These are phyloP conservation scores for Erpornis zantholeuca DNA, from an alignment of 2,113 vertebrate species.

Conservation along the genomic window DNA sequence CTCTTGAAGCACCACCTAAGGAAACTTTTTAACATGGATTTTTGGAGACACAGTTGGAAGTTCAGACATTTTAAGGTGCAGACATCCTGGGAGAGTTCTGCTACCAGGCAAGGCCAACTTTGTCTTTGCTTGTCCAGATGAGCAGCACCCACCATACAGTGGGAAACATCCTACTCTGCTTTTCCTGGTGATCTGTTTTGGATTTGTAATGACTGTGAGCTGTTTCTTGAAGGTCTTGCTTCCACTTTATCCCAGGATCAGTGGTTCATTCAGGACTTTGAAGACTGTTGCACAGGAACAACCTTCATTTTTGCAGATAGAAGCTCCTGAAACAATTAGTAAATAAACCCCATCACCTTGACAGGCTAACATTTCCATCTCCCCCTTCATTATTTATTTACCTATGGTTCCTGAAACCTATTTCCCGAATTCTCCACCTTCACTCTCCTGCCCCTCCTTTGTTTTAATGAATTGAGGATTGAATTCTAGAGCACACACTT, in stretches of 20 bases:
- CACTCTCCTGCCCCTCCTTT: background rate
- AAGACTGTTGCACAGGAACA: background rate
- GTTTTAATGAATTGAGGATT: slow-evolving; percentile 52
- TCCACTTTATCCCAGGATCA: background rate
- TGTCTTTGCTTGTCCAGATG: background rate
- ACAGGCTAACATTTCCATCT: background rate
- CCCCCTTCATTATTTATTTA: slow-evolving; percentile 18
- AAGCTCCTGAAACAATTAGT: background rate
- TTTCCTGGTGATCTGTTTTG: background rate
- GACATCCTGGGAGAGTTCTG: background rate
- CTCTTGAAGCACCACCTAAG: background rate
- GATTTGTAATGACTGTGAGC: background rate
- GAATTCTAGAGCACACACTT: background rate
- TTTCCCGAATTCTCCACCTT: slow-evolving; percentile 47
- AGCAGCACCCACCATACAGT: background rate
- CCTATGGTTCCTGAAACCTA: slow-evolving; percentile 11
- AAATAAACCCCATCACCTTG: slow-evolving; percentile 5
- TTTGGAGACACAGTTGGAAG: background rate
- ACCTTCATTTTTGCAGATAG: background rate
- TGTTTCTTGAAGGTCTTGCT: background rate
- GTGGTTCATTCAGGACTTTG: background rate
- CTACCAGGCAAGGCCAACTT: background rate
- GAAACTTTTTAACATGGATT: background rate
- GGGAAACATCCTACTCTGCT: background rate
- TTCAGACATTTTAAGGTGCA: background rate